Conservation (phyloP, 2,888 invertebrate genomes). For the Melikaiella ostensackeni region DNA sequence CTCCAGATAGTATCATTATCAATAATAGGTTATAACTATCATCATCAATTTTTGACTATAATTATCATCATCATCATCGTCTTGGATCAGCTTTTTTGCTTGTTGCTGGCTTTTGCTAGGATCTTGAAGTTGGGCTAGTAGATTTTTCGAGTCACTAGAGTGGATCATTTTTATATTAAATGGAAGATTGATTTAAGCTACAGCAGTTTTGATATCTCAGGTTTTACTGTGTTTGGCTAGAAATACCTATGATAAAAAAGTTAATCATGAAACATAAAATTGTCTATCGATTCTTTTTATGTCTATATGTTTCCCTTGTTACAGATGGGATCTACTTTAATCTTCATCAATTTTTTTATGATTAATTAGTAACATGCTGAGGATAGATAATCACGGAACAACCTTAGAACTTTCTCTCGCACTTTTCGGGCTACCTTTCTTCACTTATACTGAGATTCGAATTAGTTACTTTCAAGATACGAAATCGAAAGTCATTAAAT, state of each 20-base stretch:
- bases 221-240: too few species aligned
- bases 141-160: too few species aligned
- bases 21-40: too few species aligned
- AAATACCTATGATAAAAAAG: neutral
- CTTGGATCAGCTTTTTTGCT: too few species aligned
- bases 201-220: too few species aligned
- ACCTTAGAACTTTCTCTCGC: slow-evolving; percentile 23
- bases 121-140: too few species aligned
- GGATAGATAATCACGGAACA: neutral
- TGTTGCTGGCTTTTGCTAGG: too few species aligned
- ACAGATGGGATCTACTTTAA: neutral
- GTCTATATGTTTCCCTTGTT: neutral
- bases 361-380: neutral
- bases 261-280: neutral
- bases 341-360: neutral
- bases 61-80: too few species aligned
- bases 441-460: slow-evolving; percentile 1
- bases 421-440: slow-evolving; percentile 6
- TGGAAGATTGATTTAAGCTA: too few species aligned
- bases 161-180: too few species aligned
- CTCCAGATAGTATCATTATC: too few species aligned
- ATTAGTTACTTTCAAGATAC: neutral
- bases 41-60: too few species aligned
- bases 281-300: neutral
- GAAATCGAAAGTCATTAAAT: slow-evolving; percentile 32